These are phyloP conservation scores for Drosophila mayaguana DNA, from an alignment of 2,888 invertebrate species.

Conservation along the genomic window DNA sequence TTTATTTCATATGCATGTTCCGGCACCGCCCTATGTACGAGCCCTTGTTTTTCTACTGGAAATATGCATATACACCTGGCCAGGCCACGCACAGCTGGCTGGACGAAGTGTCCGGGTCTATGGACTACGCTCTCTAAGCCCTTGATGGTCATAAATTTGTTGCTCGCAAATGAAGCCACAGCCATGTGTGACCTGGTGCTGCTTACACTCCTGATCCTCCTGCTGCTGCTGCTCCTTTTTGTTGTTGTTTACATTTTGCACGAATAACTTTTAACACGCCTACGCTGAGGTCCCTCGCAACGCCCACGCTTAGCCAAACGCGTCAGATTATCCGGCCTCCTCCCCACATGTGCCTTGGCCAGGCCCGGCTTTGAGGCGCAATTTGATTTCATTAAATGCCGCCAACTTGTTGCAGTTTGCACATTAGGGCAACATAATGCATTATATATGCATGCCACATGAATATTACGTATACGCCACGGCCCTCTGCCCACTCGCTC, in stretches of 20 bases:
- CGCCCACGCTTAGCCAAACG: constrained; percentile 4
- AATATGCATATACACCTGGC: neutral
- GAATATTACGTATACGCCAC: constrained; percentile 63
- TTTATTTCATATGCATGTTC: constrained; percentile 7
- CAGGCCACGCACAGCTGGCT: neutral
- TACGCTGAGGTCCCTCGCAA: constrained; percentile 16
- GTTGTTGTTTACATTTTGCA: constrained; percentile 67
- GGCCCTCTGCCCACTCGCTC: neutral
- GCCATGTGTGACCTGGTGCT: constrained; percentile 23
- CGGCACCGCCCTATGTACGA: neutral
- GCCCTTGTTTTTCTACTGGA: constrained; percentile 1
- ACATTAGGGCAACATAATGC: constrained; percentile 60
- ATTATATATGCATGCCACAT: constrained; percentile 37
- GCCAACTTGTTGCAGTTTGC: constrained; percentile 70
- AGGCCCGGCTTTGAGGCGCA: constrained; percentile 17
- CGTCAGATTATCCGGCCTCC: constrained; percentile 17
- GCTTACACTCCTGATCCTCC: neutral
- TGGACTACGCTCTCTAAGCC: constrained; percentile 18
- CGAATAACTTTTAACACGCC: constrained; percentile 47
- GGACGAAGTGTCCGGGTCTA: constrained; percentile 11
- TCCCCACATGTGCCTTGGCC: no score
- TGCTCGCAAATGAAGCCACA: constrained; percentile 53
- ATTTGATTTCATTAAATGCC: constrained; percentile 57
- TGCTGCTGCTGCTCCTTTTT: constrained; percentile 16
- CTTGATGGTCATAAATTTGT: constrained; percentile 59